Base-by-base conservation (phyloP, 2,113 vertebrate genomes). In the Melospiza georgiana region DNA sequence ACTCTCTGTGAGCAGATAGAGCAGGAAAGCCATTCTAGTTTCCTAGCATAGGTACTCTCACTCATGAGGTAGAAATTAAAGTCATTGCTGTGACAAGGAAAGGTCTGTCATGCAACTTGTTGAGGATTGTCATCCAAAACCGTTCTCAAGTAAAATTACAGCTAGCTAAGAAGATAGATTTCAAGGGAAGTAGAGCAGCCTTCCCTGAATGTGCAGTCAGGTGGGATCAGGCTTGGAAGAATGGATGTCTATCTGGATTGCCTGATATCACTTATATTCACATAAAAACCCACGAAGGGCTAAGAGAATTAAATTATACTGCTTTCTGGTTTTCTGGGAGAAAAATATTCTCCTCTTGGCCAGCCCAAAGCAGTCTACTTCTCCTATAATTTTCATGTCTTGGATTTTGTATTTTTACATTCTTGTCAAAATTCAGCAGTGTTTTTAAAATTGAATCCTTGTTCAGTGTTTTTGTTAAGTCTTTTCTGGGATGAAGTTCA, bases 211-310 rank as follows among this genome's bases (percentile, higher is more conserved):
- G 7, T 77, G 27, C 30, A 67, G 30, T 74, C 63, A 63, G 18
- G 65, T 59, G 44, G 31, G 11, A 55, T 59, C 10, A 57, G 24
- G 20, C 27, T 90, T 78, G 78, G 52, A 73, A 71, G 68, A 71
- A 28, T 27, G 30, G 35, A 74, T 80, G 33, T 15, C 4, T 44
- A 1, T 72, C 78, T 81, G 48, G 33, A 23, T 90, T 74, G 39
- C 43, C 39, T 78, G 52, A 39, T 28, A 41, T 10, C 12, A 52
- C 18, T 67, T 77, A 15, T 2, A 81, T 21, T 84, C 27, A 74
- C 12, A 31, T 25, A 58, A 72, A 49, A 43, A 1, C 1, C 9
- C 4, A 19, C 59, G 84, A 62, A 59, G 1, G 1, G 1, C 14
- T 69, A 51, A 84, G 46, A 17, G 54, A 77, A 46, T 51, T 37